Base-by-base conservation (phyloP, 2,888 invertebrate species). In the Plagodis pulveraria region DNA sequence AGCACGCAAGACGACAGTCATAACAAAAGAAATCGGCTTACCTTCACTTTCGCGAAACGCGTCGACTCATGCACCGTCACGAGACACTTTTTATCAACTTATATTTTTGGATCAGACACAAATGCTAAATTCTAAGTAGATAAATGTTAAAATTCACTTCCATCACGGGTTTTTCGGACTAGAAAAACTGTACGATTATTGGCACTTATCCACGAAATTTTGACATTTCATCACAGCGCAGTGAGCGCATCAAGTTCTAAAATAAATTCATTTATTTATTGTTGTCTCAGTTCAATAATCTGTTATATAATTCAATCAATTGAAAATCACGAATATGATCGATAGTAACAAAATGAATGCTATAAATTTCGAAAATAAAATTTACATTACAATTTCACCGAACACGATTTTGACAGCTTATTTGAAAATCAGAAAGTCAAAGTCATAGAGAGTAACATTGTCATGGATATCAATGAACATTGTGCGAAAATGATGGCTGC, bases 181-280 rank as follows among this genome's bases (percentile, higher is more conserved):
- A 77, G 73, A 76, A 83, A 81, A 80, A 78, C 78, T 82, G 80
- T 78, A 80, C 74, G 70, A 80, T 78, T 80, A 86, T 83, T 89
- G 87, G 88, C 90, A 88, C 78, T 65, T 82, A 77, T 87, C 87
- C 86, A 89, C 84, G 78, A 84, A 86, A 85, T 81, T 88, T 85
- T 92, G 92, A 92, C 91, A 84, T 89, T 88, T 88, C 86, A 85
- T 84, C 46, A 81, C 80, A 80, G 72, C 73, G 72, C 73, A 77
- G 76, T 8, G 1, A 36, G 8, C 36, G 22, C 4, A 22, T 22
- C 22, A 4, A 22, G 4, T 22, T 22, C 22, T 22, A 22, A 22
- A 22, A 22, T 22, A 4, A 22, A 22, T 22, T 22, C 22, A 22
- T 22, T 22, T 22, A 22, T 22, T 22, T 22, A 22, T 22, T 1